Percentiles rank a stretch among this genome's conserved stretches.
Evolutionary conservation across 1,140 invertebrate genomes (phyloP).

Genomic region (Frieseomelitta varia): DNA sequence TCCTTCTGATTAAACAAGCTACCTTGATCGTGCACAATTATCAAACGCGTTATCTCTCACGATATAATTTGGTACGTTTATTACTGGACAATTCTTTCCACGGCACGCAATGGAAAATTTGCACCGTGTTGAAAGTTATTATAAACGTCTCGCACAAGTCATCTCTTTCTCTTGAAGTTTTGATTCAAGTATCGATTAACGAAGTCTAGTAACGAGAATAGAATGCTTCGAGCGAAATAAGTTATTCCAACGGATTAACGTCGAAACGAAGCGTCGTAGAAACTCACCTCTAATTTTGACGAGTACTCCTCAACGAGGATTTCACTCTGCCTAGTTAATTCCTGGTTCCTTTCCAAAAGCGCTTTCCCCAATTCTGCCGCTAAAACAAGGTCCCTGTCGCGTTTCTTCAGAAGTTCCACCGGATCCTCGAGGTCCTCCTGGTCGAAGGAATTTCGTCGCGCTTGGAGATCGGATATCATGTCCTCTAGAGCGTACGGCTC

Average conservation of each 20-base stretch:
- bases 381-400: constrained; percentile 95
- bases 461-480: constrained; percentile 80
- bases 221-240: too few species aligned
- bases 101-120: background rate
- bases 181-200: background rate
- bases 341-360: constrained; percentile 95
- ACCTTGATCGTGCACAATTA: background rate
- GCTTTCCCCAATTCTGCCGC: constrained; percentile 98
- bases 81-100: background rate
- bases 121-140: too few species aligned
- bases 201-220: background rate
- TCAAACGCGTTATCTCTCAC: background rate
- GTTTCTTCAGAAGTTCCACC: constrained; percentile 92
- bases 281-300: constrained; percentile 94
- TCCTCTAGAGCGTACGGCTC: constrained; percentile 84
- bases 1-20: background rate
- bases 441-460: constrained; percentile 73
- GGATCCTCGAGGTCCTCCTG: constrained; percentile 85
- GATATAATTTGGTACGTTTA: background rate
- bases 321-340: constrained; percentile 93
- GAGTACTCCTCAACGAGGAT: constrained; percentile 93
- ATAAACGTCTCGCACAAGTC: too few species aligned
- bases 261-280: background rate
- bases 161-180: too few species aligned
- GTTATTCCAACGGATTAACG: background rate